Base-by-base conservation (phyloP, 1,140 invertebrate species). In the Lucilia cuprina region DNA sequence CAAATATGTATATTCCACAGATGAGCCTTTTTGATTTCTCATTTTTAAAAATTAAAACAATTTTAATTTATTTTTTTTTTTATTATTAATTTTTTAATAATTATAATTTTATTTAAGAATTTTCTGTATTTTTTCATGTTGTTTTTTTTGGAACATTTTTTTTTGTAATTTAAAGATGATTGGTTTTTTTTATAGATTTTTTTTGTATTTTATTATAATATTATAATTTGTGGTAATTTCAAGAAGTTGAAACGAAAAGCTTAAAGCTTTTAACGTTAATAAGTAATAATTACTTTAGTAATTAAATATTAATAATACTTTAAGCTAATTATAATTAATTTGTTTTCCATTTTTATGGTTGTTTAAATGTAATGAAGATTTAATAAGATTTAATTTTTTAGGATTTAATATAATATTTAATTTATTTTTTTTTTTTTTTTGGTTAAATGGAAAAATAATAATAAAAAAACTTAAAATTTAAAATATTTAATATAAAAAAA, bases 241-340 rank as follows among this genome's bases (percentile, higher is more conserved):
- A 77, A 50, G 30, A 25, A 41, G 25, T 21, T 21, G n/a, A 80
- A 80, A 80, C 41, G 77, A 49, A 80, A 80, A 80, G 77, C 77
- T 80, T 80, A 49, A 80, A 80, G 77, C 77, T 80, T 80, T 80
- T 49, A 55, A 55, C 50, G 50, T 55, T 55, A 5, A n/a, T 30
- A 30, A 30, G 25, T 30, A 30, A 5, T 55, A 17, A 55, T 41
- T 55, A 55, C 50, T 55, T 41, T 41, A 50, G 9, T 50, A 49
- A 49, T 80, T 80, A 49, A 80, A 80, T 80, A 80, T 80, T 80
- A 80, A 80, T 80, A 80, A 80, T 80, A 80, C 77, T 80, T 80
- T 80, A 80, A 50, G 41, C 41, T 80, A 80, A 80, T 70, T 70
- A 21, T 70, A 70, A 70, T 70, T 70, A 80, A 80, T 55, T 55